Base-by-base conservation (phyloP, 2,797 vertebrate genomes). In the Lepidocolaptes lacrymiger region DNA sequence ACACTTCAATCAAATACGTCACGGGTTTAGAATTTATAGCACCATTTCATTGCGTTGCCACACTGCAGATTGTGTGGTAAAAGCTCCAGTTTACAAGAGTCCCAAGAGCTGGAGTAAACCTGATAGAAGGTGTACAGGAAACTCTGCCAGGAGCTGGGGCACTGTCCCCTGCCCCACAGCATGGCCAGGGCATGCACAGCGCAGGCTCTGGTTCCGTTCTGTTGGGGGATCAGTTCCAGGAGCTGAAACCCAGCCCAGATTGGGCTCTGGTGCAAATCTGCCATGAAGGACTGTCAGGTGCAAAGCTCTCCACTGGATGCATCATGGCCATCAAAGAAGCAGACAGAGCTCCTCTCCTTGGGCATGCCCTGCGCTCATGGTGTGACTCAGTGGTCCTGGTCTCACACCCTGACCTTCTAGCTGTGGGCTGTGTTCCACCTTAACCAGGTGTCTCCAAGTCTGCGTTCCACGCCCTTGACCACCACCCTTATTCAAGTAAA, bases 131-230 rank as follows among this genome's bases (percentile, higher is more conserved):
- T 21, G 4, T 7, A 0, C 2, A 7, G 55, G 52, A 37, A 39
- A 2, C 36, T 30, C 32, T 85, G 58, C 82, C 78, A 52, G 24
- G 63, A 73, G 67, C 41, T 85, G 75, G 62, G 43, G 36, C 54
- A 16, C 26, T 36, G 56, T 32, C 27, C 52, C 37, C 8, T 64
- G 49, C 63, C 49, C 77, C 37, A 39, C 37, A 55, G 78, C 0
- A 0, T 22, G 2, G 11, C 14, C 55, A 68, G 44, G 6, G 32
- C 10, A 4, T 13, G 9, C 10, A 12, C 37, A 22, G 1, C 3
- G 9, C 37, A n/a, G 56, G 14, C 32, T 41, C 37, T 85, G 46
- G 12, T 14, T 72, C 16, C 14, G 7, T 10, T 44, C 30, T 32
- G 39, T 14, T 1, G 3, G 30, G 34, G 23, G 27, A 7, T 78